Conservation (phyloP, 2,113 vertebrate genomes). For the Heteronetta atricapilla region DNA sequence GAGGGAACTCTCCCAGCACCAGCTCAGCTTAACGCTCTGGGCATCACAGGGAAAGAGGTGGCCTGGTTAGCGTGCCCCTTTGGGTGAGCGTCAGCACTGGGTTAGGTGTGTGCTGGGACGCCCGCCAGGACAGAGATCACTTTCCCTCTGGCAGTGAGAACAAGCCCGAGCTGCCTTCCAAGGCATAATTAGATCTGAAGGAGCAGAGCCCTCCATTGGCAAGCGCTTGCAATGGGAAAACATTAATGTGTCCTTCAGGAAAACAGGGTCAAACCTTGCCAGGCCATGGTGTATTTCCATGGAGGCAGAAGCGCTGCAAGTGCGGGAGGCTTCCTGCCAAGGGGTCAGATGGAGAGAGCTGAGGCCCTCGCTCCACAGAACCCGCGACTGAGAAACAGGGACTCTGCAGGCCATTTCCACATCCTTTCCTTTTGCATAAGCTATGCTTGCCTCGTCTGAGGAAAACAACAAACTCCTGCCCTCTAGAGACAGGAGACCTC, state of each 20-base stretch:
- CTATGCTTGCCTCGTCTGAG: neutral
- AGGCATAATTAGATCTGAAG: constrained; percentile 4
- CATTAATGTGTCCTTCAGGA: neutral
- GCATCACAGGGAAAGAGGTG: neutral
- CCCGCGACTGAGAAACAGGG: neutral
- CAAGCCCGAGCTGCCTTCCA: neutral
- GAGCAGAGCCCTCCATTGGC: constrained; percentile 7
- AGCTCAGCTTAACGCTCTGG: accelerated
- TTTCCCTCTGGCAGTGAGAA: constrained; percentile 25
- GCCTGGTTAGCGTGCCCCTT: neutral
- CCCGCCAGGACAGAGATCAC: neutral
- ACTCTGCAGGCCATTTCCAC: constrained; percentile 35
- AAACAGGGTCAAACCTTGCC: neutral
- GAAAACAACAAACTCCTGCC: constrained; percentile 70
- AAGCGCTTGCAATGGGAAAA: neutral
- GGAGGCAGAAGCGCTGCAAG: neutral
- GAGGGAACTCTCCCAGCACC: neutral
- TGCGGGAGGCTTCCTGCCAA: neutral
- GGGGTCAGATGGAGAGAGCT: neutral
- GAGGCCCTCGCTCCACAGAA: neutral
- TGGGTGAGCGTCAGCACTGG: accelerated
- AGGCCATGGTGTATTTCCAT: neutral
- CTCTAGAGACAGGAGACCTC: constrained; percentile 72
- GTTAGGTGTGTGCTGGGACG: neutral
- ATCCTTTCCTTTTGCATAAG: constrained; percentile 37